Evolutionary conservation across 1,140 invertebrate species (phyloP).

Genomic region (Drosophila novamexicana): DNA sequence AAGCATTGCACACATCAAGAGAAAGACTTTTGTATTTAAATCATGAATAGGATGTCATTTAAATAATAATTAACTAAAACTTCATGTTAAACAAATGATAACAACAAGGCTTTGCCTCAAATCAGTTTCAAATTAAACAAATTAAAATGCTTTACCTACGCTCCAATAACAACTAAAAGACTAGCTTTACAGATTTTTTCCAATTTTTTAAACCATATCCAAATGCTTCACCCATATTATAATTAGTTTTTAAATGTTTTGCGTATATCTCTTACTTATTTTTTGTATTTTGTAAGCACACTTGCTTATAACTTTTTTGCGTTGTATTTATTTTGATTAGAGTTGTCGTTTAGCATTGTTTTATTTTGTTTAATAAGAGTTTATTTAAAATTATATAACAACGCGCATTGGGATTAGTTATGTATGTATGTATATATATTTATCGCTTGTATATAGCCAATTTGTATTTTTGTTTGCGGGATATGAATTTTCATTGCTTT

Average conservation of each 20-base stretch:
- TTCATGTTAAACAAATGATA: conserved; percentile 40
- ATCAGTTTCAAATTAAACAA: conserved; percentile 52
- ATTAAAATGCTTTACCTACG: conserved; percentile 12
- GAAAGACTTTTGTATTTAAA: conserved; percentile 18
- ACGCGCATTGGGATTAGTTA: conserved; percentile 60
- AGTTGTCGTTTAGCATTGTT: conserved; percentile 48
- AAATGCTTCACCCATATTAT: conserved; percentile 26
- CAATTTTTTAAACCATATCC: conserved; percentile 45
- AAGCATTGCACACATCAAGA: conserved; percentile 72
- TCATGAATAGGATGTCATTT: conserved; percentile 13
- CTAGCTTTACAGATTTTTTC: conserved; percentile 56
- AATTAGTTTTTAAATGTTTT: not conserved
- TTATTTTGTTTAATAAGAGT: conserved; percentile 49
- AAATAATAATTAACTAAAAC: conserved; percentile 30
- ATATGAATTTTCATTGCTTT: conserved; percentile 75
- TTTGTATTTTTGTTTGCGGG: conserved; percentile 51
- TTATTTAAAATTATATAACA: conserved; percentile 79
- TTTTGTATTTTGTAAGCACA: conserved; percentile 71
- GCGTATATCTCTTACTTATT: conserved; percentile 19
- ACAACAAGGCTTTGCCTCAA: conserved; percentile 74
- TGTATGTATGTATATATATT: conserved; percentile 60
- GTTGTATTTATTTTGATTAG: conserved; percentile 76
- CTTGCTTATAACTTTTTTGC: conserved; percentile 73
- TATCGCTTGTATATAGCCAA: conserved; percentile 70
- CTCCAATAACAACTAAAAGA: conserved; percentile 62